Evolutionary conservation across 2,113 vertebrate genomes (phyloP).

Genomic region (Gavia stellata): DNA sequence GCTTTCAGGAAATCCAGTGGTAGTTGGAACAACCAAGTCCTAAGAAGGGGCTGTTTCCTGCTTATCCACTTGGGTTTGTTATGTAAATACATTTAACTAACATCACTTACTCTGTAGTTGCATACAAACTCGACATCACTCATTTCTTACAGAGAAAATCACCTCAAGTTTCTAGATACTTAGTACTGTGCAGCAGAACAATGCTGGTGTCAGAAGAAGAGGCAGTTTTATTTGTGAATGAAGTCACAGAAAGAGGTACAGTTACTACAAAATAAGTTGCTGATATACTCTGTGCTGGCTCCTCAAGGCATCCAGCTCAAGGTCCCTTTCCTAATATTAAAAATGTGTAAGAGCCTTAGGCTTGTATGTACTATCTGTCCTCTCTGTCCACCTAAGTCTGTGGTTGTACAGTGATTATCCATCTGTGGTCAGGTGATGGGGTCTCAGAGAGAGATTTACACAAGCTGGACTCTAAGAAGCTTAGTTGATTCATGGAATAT

Average conservation of each 20-base stretch:
- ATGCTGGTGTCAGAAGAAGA: not conserved
- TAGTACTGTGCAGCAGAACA: not conserved
- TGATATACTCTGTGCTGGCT: not conserved
- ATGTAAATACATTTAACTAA: not conserved
- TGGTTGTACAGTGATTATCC: not conserved
- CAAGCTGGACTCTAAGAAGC: not conserved
- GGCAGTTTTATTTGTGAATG: not conserved
- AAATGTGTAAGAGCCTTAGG: not conserved
- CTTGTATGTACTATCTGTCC: accelerated
- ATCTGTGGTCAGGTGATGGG: not conserved
- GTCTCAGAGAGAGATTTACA: not conserved
- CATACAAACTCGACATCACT: not conserved
- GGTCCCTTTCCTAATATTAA: not conserved
- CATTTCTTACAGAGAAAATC: not conserved
- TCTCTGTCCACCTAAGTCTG: not conserved
- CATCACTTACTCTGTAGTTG: not conserved
- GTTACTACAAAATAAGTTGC: not conserved
- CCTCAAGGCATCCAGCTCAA: not conserved
- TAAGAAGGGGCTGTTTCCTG: not conserved
- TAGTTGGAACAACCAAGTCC: not conserved
- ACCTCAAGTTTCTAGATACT: not conserved
- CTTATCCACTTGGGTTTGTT: not conserved
- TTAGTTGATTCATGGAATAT: not conserved
- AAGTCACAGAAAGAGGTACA: not conserved
- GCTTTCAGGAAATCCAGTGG: not conserved